A percentile compares a stretch with the other conserved stretches of the same genome.
phyloP scores from a whole-genome alignment of 2,888 invertebrate species.

The Chironomus riparius region DNA sequence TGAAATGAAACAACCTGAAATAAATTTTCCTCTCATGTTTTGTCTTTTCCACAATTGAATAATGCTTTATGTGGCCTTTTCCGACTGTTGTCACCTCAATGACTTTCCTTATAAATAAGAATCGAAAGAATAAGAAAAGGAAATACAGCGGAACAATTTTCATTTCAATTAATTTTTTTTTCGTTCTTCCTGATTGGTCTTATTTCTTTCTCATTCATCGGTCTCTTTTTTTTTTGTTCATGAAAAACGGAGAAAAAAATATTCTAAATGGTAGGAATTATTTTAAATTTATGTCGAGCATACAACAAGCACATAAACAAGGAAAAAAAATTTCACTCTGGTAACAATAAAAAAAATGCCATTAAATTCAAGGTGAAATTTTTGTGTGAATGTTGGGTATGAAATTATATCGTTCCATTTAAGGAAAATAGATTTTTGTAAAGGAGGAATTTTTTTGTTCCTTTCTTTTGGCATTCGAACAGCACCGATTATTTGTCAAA shows the following conservation, averaged over 20 bases:
- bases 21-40: too few relatives aligned
- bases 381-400: neutral
- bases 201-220: neutral
- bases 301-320: neutral
- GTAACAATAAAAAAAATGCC: neutral
- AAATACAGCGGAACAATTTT: too few relatives aligned
- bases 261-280: too few relatives aligned
- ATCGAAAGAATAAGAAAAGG: too few relatives aligned
- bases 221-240: too few relatives aligned
- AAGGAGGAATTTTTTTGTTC: neutral
- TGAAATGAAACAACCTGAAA: too few relatives aligned
- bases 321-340: neutral
- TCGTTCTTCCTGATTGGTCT: too few relatives aligned
- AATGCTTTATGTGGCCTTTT: too few relatives aligned
- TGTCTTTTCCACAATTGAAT: too few relatives aligned
- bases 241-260: neutral
- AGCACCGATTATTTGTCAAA: constrained; percentile 20
- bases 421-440: neutral
- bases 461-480: neutral
- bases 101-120: too few relatives aligned
- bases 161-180: too few relatives aligned
- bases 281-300: neutral
- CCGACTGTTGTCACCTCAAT: too few relatives aligned
- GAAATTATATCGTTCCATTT: neutral
- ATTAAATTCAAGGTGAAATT: constrained; percentile 24